These are phyloP conservation scores for Caenorhabditis sulstoni DNA, from an alignment of 2,888 invertebrate species.

Conservation along the genomic window DNA sequence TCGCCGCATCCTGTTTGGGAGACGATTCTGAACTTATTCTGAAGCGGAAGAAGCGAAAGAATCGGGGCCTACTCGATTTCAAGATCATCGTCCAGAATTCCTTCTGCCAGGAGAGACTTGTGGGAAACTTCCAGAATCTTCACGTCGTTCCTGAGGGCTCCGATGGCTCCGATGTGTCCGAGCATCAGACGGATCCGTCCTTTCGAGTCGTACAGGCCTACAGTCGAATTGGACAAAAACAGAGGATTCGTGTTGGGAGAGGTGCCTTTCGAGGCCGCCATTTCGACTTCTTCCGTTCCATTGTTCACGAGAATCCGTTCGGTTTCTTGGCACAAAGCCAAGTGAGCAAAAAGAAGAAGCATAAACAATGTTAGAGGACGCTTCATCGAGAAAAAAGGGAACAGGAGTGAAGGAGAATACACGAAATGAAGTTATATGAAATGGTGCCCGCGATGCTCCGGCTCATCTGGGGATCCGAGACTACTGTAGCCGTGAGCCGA, in stretches of 20 bases:
- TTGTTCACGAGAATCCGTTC: conserved; percentile 50
- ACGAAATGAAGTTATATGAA: conserved; percentile 27
- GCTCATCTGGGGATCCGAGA: conserved; percentile 45
- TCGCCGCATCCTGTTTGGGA: conserved; percentile 78
- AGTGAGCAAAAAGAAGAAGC: conserved; percentile 11
- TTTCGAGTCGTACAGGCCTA: conserved; percentile 52
- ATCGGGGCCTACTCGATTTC: conserved; percentile 70
- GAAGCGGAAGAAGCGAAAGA: background rate
- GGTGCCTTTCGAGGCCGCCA: conserved; percentile 15
- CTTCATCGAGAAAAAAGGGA: conserved; percentile 5
- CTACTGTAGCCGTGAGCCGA: conserved; percentile 48
- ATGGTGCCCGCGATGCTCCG: background rate
- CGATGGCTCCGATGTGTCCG: conserved; percentile 79
- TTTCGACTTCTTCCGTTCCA: conserved; percentile 43
- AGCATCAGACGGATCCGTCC: conserved; percentile 67
- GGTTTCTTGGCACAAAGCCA: conserved; percentile 33
- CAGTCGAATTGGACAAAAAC: conserved; percentile 40
- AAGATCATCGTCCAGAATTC: conserved; percentile 75
- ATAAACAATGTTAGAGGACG: background rate
- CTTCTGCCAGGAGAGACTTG: conserved; percentile 71
- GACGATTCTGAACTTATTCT: conserved; percentile 63
- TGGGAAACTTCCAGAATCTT: conserved; percentile 75
- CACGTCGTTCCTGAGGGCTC: conserved; percentile 77
- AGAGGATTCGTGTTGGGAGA: conserved; percentile 56
- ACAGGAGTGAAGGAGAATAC: conserved; percentile 14